A percentile compares a stretch with the other conserved stretches of the same genome.
These are phyloP conservation scores for Lycopodina hypogea DNA, from an alignment of 37 sponge, comb jelly and placozoan species.

Conservation along the genomic window DNA sequence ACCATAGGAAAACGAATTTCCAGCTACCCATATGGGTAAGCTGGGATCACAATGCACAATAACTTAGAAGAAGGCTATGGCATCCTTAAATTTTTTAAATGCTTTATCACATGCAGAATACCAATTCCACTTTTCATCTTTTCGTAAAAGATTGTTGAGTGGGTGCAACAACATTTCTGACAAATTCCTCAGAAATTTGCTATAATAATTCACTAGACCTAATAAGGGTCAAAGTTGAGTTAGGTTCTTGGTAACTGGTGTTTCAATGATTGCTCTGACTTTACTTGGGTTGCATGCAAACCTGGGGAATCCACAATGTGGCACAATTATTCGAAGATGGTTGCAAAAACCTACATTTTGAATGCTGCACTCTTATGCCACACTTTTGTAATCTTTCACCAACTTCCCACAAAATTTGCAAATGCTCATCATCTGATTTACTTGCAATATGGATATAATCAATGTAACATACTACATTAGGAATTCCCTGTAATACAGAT, in stretches of 20 bases:
- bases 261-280: constrained; percentile 13
- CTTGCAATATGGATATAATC: not conserved
- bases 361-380: not conserved
- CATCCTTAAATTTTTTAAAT: constrained; percentile 21
- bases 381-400: not conserved
- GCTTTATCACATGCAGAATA: not conserved
- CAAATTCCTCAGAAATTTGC: constrained; percentile 10
- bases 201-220: too few species aligned
- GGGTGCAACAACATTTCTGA: constrained; percentile 2
- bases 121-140: constrained; percentile 23
- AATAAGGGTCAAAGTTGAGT: not conserved
- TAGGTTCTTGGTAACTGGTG: constrained; percentile 12
- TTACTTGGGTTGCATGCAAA: constrained; percentile 4
- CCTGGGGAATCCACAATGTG: constrained; percentile 11
- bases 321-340: not conserved
- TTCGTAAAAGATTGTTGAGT: constrained; percentile 8
- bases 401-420: not conserved
- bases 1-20: constrained; percentile 34
- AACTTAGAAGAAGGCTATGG: constrained; percentile 6
- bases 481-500: not conserved
- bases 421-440: not conserved
- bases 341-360: constrained; percentile 19
- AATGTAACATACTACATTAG: not conserved
- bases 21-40: constrained; percentile 4
- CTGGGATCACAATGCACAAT: constrained; percentile 24